phyloP scores from a whole-genome alignment of 2,797 vertebrate species.

The Anabas testudineus region DNA sequence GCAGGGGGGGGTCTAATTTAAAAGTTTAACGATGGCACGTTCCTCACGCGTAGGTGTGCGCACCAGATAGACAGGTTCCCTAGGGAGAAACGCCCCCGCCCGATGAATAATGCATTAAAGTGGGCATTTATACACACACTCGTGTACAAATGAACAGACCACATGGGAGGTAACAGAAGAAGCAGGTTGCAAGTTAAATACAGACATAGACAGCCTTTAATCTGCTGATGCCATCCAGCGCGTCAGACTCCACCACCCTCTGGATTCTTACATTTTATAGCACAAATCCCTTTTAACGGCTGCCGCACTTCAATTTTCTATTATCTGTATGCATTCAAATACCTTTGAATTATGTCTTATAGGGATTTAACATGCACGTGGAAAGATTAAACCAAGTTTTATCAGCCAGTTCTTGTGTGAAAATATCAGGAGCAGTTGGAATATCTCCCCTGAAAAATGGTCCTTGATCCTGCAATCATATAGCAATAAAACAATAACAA shows the following conservation, averaged over 20 bases:
- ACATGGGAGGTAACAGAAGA: conserved; percentile 56
- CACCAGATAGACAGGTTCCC: conserved; percentile 29
- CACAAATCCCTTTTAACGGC: conserved; percentile 16
- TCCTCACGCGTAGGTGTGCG: conserved; percentile 11
- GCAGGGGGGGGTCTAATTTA: conserved; percentile 35
- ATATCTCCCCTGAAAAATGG: neutral
- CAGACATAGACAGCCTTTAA: conserved; percentile 52
- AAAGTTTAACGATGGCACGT: conserved; percentile 47
- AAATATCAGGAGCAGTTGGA: neutral
- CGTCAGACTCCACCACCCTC: conserved; percentile 46
- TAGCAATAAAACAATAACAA: conserved; percentile 7
- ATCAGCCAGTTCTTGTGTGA: neutral
- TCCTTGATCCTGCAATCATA: conserved; percentile 10
- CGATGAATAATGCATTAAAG: conserved; percentile 52
- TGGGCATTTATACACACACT: conserved; percentile 24
- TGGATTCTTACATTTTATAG: conserved; percentile 53
- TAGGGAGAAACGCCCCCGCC: conserved; percentile 17
- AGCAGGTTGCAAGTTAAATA: conserved; percentile 55
- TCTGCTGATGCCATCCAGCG: conserved; percentile 56
- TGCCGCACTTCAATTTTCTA: conserved; percentile 4
- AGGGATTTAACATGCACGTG: conserved; percentile 1
- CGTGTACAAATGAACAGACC: conserved; percentile 38
- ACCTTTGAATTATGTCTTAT: conserved; percentile 26
- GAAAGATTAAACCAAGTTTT: conserved; percentile 5
- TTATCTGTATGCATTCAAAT: conserved; percentile 28